These are phyloP conservation scores for Pomatostomus ruficeps DNA, from an alignment of 2,113 vertebrate genomes.

Conservation along the genomic window DNA sequence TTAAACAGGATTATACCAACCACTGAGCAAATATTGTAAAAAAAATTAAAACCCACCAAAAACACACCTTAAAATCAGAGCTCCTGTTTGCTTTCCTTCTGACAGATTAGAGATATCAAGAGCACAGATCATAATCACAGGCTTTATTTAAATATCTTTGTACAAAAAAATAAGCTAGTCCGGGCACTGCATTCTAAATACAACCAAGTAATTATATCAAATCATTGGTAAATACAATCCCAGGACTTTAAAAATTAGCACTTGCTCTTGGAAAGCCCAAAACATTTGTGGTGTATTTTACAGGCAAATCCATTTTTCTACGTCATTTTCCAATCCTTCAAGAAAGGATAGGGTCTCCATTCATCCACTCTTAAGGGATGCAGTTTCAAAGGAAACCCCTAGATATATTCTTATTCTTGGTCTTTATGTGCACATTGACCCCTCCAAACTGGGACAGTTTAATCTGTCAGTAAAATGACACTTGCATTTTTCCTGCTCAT, in stretches of 20 bases:
- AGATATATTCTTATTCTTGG: too few relatives aligned
- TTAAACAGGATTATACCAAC: constrained; percentile 14
- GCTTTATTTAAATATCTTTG: neutral
- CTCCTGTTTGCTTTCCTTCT: neutral
- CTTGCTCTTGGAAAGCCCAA: neutral
- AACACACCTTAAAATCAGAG: neutral
- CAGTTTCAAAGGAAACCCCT: neutral
- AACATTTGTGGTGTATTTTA: neutral
- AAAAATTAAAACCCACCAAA: neutral
- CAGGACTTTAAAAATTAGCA: neutral
- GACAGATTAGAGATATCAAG: neutral
- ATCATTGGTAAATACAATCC: neutral
- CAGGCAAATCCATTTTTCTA: neutral
- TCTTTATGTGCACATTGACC: neutral
- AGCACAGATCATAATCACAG: neutral
- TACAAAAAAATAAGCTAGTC: neutral
- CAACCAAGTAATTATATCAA: neutral
- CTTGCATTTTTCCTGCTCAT: neutral
- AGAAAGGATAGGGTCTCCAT: neutral
- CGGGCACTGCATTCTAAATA: neutral
- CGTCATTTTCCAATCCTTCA: neutral
- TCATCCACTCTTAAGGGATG: neutral
- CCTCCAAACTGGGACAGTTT: neutral
- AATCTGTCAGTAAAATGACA: neutral
- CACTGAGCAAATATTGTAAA: neutral